Evolutionary conservation across 2,113 vertebrate species (phyloP).

Genomic region (Mesocricetus auratus): DNA sequence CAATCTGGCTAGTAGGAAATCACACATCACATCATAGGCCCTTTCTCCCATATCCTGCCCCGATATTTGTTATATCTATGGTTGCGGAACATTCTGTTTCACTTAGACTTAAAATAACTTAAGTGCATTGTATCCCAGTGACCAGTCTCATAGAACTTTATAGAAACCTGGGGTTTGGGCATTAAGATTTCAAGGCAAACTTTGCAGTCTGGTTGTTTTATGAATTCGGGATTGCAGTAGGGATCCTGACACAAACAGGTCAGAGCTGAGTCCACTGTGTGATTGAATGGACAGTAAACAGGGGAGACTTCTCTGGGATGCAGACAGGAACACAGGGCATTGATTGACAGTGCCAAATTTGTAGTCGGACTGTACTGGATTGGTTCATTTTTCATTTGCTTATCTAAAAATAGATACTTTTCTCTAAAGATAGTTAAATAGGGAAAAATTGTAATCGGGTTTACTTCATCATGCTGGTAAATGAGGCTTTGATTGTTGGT

Average conservation of each 20-base stretch:
- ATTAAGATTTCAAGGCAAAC: neutral
- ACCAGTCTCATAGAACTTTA: neutral
- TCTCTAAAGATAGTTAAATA: neutral
- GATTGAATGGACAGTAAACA: too few species aligned
- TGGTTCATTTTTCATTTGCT: neutral
- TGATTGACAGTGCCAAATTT: neutral
- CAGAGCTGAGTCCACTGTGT: neutral
- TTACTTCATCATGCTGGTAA: neutral
- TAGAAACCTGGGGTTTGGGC: neutral
- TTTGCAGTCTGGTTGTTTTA: neutral
- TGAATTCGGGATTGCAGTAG: neutral
- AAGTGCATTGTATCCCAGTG: fast-evolving
- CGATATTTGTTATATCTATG: too few species aligned
- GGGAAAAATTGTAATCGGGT: neutral
- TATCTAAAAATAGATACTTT: conserved; percentile 6
- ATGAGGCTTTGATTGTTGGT: neutral
- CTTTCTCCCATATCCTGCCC: neutral
- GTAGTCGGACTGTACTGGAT: neutral
- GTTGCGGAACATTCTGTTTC: neutral
- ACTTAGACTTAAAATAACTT: neutral
- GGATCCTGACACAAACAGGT: neutral
- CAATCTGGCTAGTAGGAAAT: neutral
- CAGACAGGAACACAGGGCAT: fast-evolving
- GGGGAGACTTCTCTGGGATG: fast-evolving
- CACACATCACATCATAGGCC: neutral